Evolutionary conservation across 2,113 vertebrate species (phyloP).

Genomic region (Nothoprocta pentlandii): DNA sequence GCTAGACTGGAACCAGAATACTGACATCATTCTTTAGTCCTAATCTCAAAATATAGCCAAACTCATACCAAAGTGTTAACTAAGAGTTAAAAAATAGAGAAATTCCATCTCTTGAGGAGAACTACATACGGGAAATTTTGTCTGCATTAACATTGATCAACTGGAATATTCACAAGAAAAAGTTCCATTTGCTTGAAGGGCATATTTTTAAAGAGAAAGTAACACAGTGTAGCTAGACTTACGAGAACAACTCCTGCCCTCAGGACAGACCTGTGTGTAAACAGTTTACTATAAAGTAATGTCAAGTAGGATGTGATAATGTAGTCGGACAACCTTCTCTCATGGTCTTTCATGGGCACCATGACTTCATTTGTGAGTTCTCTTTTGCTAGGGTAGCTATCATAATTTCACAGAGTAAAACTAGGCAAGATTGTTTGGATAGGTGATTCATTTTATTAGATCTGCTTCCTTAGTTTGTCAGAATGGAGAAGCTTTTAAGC

Average conservation of each 20-base stretch:
- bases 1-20: neutral
- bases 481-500: neutral
- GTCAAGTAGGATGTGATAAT: neutral
- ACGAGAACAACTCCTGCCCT: neutral
- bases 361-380: neutral
- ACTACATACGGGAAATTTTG: neutral
- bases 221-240: constrained; percentile 10
- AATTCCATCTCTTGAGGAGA: neutral
- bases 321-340: neutral
- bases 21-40: neutral
- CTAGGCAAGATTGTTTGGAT: neutral
- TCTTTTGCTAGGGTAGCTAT: rapidly evolving
- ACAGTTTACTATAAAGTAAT: constrained; percentile 6
- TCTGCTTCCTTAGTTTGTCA: neutral
- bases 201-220: constrained; percentile 13
- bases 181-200: neutral
- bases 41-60: neutral
- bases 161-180: neutral
- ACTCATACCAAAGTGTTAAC: neutral
- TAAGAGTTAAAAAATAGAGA: neutral
- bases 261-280: neutral
- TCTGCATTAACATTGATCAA: neutral
- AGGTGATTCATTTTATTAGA: neutral
- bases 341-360: neutral
- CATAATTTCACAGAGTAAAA: neutral